phyloP scores from a whole-genome alignment of 2,888 invertebrate genomes.

The Plebejus melissa region DNA sequence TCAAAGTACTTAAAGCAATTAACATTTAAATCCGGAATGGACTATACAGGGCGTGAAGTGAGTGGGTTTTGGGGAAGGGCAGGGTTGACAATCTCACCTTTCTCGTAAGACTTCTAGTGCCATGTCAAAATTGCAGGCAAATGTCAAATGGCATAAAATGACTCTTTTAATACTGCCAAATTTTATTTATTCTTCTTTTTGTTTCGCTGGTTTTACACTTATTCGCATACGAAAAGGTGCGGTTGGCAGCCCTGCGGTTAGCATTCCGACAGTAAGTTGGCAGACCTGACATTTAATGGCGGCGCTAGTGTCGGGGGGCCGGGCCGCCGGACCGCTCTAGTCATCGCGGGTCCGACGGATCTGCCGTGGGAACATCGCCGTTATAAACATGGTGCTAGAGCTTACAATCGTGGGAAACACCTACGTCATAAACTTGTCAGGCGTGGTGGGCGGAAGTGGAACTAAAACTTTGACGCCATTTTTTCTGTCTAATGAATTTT shows the following conservation, averaged over 20 bases:
- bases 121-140: background rate
- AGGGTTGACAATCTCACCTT: background rate
- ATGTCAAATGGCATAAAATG: background rate
- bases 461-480: background rate
- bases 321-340: conserved; percentile 74
- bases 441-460: background rate
- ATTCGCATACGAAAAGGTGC: background rate
- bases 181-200: background rate
- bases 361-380: conserved; percentile 46
- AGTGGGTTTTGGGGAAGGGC: background rate
- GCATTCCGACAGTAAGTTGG: conserved; percentile 41
- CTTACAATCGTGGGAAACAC: conserved; percentile 33
- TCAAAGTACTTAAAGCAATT: background rate
- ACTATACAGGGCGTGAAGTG: conserved; percentile 5
- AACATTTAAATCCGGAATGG: background rate
- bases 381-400: conserved; percentile 32
- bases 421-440: conserved; percentile 22
- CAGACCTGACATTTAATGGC: conserved; percentile 66
- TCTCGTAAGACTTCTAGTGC: background rate
- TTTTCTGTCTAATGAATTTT: background rate
- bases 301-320: conserved; percentile 65
- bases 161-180: background rate
- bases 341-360: conserved; percentile 75
- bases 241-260: conserved; percentile 19
- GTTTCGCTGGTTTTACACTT: background rate